A percentile compares a stretch with the other conserved stretches of the same genome.
These are phyloP conservation scores for Stegana nigrithorax DNA, from an alignment of 2,888 invertebrate species.

Conservation along the genomic window DNA sequence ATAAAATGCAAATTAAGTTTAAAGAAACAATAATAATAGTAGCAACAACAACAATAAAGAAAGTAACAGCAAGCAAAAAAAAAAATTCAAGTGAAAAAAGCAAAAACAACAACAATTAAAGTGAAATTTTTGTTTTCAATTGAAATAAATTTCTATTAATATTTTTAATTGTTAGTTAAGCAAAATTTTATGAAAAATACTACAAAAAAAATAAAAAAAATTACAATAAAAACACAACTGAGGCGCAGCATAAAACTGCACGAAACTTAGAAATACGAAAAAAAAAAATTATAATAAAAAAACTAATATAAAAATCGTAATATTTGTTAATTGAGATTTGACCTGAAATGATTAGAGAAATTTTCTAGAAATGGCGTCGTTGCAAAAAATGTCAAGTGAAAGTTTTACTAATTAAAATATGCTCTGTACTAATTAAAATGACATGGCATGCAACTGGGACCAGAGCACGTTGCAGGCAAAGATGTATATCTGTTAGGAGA, in stretches of 20 bases:
- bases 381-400: no score
- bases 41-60: neutral
- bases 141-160: slow-evolving; percentile 61
- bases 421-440: no score
- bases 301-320: slow-evolving; percentile 55
- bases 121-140: slow-evolving; percentile 59
- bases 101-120: slow-evolving; percentile 17
- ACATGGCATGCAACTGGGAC: no score
- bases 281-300: slow-evolving; percentile 17
- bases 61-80: neutral
- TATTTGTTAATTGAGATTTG: slow-evolving; percentile 60
- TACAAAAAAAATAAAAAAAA: slow-evolving; percentile 30
- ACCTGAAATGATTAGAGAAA: slow-evolving; percentile 48
- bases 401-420: slow-evolving; percentile 57
- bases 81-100: neutral
- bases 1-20: slow-evolving; percentile 19
- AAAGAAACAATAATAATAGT: slow-evolving; percentile 26
- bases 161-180: slow-evolving; percentile 58
- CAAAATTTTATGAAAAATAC: slow-evolving; percentile 40
- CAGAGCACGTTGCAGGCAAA: no score
- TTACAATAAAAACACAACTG: no score
- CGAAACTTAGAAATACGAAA: neutral
- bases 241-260: no score
- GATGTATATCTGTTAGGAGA: no score
- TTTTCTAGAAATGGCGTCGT: slow-evolving; percentile 7